A percentile compares a stretch with the other conserved stretches of the same genome.
Conservation (phyloP, 1,140 invertebrate genomes). For the Teleopsis dalmanni region DNA sequence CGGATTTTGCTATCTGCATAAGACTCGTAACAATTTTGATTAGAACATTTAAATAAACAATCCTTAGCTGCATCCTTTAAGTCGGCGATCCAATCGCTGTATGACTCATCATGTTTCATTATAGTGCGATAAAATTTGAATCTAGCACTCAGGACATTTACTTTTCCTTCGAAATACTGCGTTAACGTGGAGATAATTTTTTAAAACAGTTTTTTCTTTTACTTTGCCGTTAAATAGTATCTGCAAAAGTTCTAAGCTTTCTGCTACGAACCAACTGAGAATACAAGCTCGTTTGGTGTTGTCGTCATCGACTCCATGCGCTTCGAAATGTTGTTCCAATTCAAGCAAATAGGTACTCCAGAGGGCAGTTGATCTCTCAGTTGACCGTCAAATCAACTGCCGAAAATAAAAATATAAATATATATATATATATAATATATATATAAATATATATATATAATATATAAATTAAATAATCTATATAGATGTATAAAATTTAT, state of each 20-base stretch:
- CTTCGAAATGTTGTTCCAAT: too few species aligned
- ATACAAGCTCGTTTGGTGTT: too few species aligned
- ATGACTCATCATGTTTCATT: conserved; percentile 1
- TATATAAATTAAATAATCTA: too few species aligned
- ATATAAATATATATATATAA: too few species aligned
- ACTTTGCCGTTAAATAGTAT: not conserved
- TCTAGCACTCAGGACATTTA: not conserved
- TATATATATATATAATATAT: too few species aligned
- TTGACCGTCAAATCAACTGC: too few species aligned
- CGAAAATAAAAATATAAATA: too few species aligned
- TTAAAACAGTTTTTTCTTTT: conserved; percentile 1
- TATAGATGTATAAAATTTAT: too few species aligned
- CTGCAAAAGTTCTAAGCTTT: not conserved
- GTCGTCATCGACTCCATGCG: too few species aligned
- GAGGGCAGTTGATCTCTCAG: too few species aligned
- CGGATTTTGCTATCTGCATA: not conserved
- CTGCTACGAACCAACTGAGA: too few species aligned
- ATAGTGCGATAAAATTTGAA: conserved; percentile 2
- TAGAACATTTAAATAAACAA: conserved; percentile 1
- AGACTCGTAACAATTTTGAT: not conserved
- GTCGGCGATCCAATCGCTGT: conserved; percentile 2
- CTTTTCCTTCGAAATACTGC: not conserved
- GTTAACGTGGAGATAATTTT: not conserved
- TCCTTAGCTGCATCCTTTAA: not conserved
- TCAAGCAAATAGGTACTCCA: too few species aligned